Conservation (phyloP, 2,113 vertebrate genomes). For the Melanerpes formicivorus region DNA sequence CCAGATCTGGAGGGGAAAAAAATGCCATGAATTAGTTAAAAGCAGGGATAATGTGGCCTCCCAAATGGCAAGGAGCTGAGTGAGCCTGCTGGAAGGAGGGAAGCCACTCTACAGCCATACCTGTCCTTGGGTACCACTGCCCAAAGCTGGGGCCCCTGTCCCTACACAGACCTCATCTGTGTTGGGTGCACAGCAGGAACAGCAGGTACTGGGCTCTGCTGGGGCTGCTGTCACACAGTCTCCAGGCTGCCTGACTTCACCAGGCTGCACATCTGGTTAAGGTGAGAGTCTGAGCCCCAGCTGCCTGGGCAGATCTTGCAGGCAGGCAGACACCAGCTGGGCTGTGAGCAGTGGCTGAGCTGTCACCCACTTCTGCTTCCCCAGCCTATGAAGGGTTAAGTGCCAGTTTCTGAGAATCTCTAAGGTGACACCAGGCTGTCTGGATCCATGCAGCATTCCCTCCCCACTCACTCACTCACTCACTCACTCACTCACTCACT, state of each 20-base stretch:
- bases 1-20: not conserved
- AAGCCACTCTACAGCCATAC: accelerated
- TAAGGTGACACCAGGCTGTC: constrained; percentile 69
- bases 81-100: not conserved
- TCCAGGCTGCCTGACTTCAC: not conserved
- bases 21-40: not conserved
- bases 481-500: not conserved
- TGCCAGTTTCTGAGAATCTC: constrained; percentile 55
- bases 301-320: not conserved
- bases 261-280: not conserved
- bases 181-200: not conserved
- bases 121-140: not conserved
- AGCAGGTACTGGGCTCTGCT: not conserved
- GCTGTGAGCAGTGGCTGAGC: not conserved
- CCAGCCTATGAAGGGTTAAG: constrained; percentile 47
- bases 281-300: not conserved
- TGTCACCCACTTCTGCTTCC: not conserved
- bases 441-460: not conserved
- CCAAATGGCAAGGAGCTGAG: not conserved
- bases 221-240: not conserved
- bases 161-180: accelerated
- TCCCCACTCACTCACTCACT: constrained; percentile 27
- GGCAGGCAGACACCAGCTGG: not conserved
- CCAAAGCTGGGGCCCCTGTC: not conserved
- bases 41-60: not conserved